Evolutionary conservation across 2,888 invertebrate genomes (phyloP).

Genomic region (Cerceris ruficornis): DNA sequence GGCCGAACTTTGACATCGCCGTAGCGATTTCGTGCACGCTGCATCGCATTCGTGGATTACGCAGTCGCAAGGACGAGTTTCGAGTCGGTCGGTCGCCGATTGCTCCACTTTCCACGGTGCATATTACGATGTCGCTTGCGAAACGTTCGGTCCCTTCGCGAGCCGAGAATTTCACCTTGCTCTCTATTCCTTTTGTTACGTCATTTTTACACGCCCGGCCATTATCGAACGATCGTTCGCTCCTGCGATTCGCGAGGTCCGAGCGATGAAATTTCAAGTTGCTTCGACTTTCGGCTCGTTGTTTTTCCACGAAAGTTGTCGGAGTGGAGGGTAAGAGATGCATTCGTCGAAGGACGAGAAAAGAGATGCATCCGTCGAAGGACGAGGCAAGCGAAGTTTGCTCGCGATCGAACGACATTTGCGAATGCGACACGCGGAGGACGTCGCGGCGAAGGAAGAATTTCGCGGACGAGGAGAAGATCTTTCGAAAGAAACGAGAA

Average conservation of each 20-base stretch:
- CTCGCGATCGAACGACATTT: no score
- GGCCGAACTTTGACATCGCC: slow-evolving; percentile 23
- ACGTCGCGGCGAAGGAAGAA: no score
- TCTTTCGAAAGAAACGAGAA: no score
- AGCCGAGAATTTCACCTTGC: slow-evolving; percentile 29
- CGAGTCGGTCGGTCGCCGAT: slow-evolving; percentile 26
- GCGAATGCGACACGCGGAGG: no score
- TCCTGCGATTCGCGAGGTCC: background rate
- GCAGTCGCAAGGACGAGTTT: slow-evolving; percentile 27
- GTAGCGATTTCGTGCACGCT: slow-evolving; percentile 21
- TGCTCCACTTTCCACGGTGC: slow-evolving; percentile 30
- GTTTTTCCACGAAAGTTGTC: no score
- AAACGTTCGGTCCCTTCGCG: slow-evolving; percentile 13
- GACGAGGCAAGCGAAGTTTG: no score
- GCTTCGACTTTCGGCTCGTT: no score
- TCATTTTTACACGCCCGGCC: background rate
- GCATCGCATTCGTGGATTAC: slow-evolving; percentile 1
- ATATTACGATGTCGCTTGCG: slow-evolving; percentile 22
- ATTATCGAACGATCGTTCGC: background rate
- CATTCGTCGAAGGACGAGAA: no score
- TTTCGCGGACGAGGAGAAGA: no score
- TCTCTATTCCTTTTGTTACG: slow-evolving; percentile 29
- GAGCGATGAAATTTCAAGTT: no score
- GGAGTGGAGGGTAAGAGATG: no score
- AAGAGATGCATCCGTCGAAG: no score